These are phyloP conservation scores for Meloe dianella DNA, from an alignment of 2,888 invertebrate species.

Conservation along the genomic window DNA sequence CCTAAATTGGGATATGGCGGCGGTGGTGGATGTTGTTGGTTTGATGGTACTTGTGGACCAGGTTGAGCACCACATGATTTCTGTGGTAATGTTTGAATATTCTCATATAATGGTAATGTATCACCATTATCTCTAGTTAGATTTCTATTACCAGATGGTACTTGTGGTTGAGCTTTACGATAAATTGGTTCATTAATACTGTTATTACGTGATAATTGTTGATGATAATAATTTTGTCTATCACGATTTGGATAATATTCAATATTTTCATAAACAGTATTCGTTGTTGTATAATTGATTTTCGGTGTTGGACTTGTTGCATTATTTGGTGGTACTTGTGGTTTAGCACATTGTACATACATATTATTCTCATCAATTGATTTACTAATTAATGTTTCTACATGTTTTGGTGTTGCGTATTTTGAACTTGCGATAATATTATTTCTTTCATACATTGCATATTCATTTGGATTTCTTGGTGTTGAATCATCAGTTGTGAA, in stretches of 20 bases:
- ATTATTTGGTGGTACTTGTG: slow-evolving; percentile 48
- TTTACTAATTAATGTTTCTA: slow-evolving; percentile 66
- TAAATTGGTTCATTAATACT: slow-evolving; percentile 60
- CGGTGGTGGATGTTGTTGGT: slow-evolving; percentile 44
- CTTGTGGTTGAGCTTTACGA: slow-evolving; percentile 83
- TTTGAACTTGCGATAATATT: slow-evolving; percentile 79
- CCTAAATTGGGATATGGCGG: slow-evolving; percentile 44
- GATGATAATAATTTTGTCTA: slow-evolving; percentile 68
- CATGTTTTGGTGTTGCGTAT: slow-evolving; percentile 77
- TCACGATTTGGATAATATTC: slow-evolving; percentile 70
- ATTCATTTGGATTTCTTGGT: slow-evolving; percentile 55
- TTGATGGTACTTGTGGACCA: slow-evolving; percentile 57
- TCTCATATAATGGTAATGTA: slow-evolving; percentile 63
- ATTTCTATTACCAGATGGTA: slow-evolving; percentile 66
- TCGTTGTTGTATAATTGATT: slow-evolving; percentile 56
- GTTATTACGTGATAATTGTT: slow-evolving; percentile 59
- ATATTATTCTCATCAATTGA: slow-evolving; percentile 57
- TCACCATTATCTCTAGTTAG: slow-evolving; percentile 59
- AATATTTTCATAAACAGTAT: slow-evolving; percentile 77
- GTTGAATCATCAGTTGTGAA: slow-evolving; percentile 63
- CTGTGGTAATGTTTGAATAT: slow-evolving; percentile 51
- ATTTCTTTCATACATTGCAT: slow-evolving; percentile 71
- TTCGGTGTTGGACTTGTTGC: slow-evolving; percentile 63
- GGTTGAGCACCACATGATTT: slow-evolving; percentile 52
- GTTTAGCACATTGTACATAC: slow-evolving; percentile 59